phyloP scores from a whole-genome alignment of 2,113 vertebrate species.

The Ardeotis arabs region DNA sequence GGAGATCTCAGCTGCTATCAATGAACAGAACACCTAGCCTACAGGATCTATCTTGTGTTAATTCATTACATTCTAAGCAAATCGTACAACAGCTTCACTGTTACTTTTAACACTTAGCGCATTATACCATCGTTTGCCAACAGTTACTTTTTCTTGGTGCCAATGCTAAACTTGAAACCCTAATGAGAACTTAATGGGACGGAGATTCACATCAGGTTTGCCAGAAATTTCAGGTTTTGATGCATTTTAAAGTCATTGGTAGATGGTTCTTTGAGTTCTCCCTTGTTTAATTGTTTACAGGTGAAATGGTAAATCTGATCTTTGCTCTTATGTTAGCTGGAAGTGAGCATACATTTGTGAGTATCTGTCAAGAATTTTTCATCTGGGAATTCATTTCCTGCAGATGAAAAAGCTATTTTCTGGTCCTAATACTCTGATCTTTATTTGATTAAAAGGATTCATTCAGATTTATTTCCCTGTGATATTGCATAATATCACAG shows the following conservation, averaged over 20 bases:
- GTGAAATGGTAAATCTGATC: conserved; percentile 37
- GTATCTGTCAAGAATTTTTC: background rate
- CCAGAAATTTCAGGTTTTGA: conserved; percentile 53
- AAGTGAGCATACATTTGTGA: conserved; percentile 21
- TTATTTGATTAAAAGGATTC: conserved; percentile 60
- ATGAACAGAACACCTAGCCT: background rate
- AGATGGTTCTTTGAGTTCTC: conserved; percentile 10
- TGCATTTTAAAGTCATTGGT: conserved; percentile 13
- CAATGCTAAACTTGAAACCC: conserved; percentile 33
- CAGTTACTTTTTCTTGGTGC: conserved; percentile 45
- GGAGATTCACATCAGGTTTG: background rate
- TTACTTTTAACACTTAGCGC: conserved; percentile 31
- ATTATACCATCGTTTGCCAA: conserved; percentile 20
- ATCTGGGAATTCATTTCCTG: conserved; percentile 41
- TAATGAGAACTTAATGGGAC: background rate
- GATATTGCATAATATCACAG: background rate
- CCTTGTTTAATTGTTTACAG: conserved; percentile 58
- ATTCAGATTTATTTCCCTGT: conserved; percentile 56
- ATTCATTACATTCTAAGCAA: conserved; percentile 18
- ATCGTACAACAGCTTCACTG: background rate
- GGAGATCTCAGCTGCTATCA: background rate
- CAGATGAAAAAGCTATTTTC: conserved; percentile 30
- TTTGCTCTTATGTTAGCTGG: conserved; percentile 5
- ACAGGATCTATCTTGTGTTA: background rate
- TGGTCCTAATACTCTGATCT: conserved; percentile 50